Evolutionary conservation across 2,113 vertebrate genomes (phyloP).

Genomic region (Campylomormyrus tamandua): DNA sequence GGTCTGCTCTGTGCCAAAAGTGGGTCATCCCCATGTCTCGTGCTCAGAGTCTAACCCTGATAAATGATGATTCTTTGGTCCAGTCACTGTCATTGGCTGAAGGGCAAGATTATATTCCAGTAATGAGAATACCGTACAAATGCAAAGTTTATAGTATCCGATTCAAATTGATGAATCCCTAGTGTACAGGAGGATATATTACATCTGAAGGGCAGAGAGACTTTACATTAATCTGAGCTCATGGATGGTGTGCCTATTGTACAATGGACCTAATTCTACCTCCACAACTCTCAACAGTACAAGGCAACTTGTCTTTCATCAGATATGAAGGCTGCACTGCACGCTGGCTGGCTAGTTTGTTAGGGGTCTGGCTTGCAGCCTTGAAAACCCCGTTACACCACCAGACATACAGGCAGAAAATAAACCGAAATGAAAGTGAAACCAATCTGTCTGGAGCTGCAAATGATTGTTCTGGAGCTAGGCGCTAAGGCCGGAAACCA

Average conservation of each 20-base stretch:
- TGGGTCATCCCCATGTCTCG: not conserved
- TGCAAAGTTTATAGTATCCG: not conserved
- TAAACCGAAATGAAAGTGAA: not conserved
- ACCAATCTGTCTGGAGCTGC: not conserved
- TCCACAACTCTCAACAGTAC: not conserved
- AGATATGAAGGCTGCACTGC: not conserved
- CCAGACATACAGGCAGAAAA: not conserved
- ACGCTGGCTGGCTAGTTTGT: not conserved
- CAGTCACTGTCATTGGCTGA: not conserved
- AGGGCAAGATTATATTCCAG: not conserved
- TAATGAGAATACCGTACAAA: not conserved
- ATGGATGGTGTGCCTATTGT: not conserved
- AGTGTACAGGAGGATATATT: not conserved
- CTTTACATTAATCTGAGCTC: not conserved
- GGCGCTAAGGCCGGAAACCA: not conserved
- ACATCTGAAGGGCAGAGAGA: not conserved
- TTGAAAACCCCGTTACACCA: not conserved
- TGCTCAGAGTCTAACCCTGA: not conserved
- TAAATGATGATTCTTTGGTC: not conserved
- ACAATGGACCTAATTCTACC: not conserved
- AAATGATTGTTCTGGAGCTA: not conserved
- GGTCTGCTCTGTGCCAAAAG: not conserved
- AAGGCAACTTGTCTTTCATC: not conserved
- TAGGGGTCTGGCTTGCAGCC: not conserved
- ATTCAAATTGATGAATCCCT: not conserved